Evolutionary conservation across 2,797 vertebrate genomes (phyloP), one percentile per base, ranked within the genome.

Genomic region (Setipinna tenuifilis): DNA sequence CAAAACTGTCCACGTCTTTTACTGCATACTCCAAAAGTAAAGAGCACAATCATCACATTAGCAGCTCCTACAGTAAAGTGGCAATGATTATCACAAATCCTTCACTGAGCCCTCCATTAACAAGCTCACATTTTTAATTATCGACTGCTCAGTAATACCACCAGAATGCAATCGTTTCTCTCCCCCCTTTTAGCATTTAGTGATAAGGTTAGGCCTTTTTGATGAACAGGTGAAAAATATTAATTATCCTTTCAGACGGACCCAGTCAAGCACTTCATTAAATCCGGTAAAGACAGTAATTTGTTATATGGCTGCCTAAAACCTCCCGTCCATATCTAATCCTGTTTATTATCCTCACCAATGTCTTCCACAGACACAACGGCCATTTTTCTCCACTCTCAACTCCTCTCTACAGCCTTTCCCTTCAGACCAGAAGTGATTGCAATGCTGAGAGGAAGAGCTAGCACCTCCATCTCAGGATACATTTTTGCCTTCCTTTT

Each of bases 91-190:
- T 16, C 28, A 75, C 16, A 75, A 28, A 7, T 19, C 68, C 68
- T 41, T 2, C 71, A 19, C 19, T 35, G 5, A 21, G 68, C 6
- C n/a, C 61, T 62, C 19, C 35, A 23, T 48, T 41, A 83, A 75
- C 19, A 75, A 46, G 19, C 16, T 9, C 78, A 23, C 93, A 93
- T 94, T 92, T 93, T 91, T 93, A 92, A 93, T 44, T 75, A 87
- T 84, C 87, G n/a, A 86, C 89, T 88, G 89, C 92, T 90, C 86
- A 58, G 78, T 78, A 83, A 82, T 54, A 46, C 41, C 57, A n/a
- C 78, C 54, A 28, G 78, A 46, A 85, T 41, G 75, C 58, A 83
- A 78, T 6, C 16, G 50, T 58, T 25, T 85, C 41, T n/a, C 25
- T 41, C 35, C 48, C 82, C 46, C 12, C 23, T 85, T 57, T 82